These are phyloP conservation scores for Pangasius macronema DNA, from an alignment of 2,797 vertebrate species.

Conservation along the genomic window DNA sequence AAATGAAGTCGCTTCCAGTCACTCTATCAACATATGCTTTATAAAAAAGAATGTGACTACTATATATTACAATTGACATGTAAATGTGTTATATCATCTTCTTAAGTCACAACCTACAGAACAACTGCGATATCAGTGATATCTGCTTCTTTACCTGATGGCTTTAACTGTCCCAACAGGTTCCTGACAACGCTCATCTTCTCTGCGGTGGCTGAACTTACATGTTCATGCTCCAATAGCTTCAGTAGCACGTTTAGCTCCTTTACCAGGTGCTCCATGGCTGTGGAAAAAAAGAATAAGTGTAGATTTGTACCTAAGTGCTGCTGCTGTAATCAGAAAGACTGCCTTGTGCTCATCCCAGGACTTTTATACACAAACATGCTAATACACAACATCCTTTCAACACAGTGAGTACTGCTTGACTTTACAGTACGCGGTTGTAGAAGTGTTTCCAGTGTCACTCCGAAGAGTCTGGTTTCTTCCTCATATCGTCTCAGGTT, in stretches of 20 bases:
- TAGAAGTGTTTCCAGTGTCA: not conserved
- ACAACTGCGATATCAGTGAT: not conserved
- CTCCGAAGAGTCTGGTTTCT: not conserved
- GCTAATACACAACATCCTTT: not conserved
- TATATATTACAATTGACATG: not conserved
- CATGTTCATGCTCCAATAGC: slow-evolving; percentile 90
- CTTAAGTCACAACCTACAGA: not conserved
- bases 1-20: slow-evolving; percentile 86
- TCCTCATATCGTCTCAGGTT: not conserved
- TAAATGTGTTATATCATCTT: not conserved
- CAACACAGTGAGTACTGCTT: not conserved
- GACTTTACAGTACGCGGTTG: not conserved
- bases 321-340: not conserved
- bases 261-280: slow-evolving; percentile 89
- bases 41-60: slow-evolving; percentile 30
- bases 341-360: not conserved
- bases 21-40: slow-evolving; percentile 67
- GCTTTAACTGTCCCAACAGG: slow-evolving; percentile 87
- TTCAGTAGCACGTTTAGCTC: slow-evolving; percentile 88
- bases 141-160: slow-evolving; percentile 71
- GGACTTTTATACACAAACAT: not conserved
- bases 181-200: slow-evolving; percentile 88
- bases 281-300: slow-evolving; percentile 62
- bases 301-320: not conserved
- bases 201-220: slow-evolving; percentile 87